Evolutionary conservation across 2,113 vertebrate species (phyloP).

Genomic region (Fregetta grallaria): DNA sequence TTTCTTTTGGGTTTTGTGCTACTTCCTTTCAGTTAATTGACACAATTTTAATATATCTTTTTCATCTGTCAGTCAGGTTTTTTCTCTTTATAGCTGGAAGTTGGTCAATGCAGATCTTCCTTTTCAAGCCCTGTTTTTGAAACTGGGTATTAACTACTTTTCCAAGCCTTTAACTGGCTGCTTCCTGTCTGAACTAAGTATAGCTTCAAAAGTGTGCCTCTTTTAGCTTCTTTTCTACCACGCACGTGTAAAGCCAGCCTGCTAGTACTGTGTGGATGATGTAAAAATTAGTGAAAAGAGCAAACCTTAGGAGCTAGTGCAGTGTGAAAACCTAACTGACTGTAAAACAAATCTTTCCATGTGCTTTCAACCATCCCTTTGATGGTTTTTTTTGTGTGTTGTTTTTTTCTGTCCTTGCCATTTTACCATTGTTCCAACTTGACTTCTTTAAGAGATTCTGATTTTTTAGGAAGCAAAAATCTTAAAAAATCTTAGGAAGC

Average conservation of each 20-base stretch:
- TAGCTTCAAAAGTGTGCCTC: slow-evolving; percentile 13
- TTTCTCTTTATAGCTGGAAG: neutral
- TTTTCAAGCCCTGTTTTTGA: slow-evolving; percentile 12
- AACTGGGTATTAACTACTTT: neutral
- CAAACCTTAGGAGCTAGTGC: neutral
- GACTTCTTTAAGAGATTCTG: neutral
- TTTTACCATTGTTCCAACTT: neutral
- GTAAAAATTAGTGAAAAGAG: neutral
- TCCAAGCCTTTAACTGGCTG: neutral
- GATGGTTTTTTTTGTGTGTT: fast-evolving
- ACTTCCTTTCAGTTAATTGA: slow-evolving; percentile 60
- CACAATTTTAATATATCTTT: slow-evolving; percentile 12
- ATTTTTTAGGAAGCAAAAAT: neutral
- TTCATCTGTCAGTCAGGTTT: neutral
- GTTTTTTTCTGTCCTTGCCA: neutral
- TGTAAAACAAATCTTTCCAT: neutral
- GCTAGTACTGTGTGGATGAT: neutral
- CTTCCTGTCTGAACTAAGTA: slow-evolving; percentile 50
- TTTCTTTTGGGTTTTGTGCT: slow-evolving; percentile 20
- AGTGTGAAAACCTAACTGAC: neutral
- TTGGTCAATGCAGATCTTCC: neutral
- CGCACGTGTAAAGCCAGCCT: neutral
- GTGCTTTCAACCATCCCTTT: neutral
- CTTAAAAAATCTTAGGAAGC: too few relatives aligned
- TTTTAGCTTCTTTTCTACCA: neutral